These are phyloP conservation scores for Pteronura brasiliensis DNA, from an alignment of 2,113 vertebrate genomes.

Conservation along the genomic window DNA sequence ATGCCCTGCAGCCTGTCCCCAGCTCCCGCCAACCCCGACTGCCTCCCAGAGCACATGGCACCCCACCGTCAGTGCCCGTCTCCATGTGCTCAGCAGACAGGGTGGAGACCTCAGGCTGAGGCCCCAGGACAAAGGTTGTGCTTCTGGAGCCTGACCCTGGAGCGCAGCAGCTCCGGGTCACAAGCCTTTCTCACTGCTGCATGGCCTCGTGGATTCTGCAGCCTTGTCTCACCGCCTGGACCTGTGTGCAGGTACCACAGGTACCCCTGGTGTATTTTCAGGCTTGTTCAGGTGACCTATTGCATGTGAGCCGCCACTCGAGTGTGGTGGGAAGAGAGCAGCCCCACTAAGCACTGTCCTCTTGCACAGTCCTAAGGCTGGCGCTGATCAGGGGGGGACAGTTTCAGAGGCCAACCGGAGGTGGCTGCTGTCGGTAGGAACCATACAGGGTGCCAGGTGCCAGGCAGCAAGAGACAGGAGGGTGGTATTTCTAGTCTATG, in stretches of 20 bases:
- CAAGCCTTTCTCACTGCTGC: background rate
- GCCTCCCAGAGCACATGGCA: constrained; percentile 78
- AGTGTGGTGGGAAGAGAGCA: background rate
- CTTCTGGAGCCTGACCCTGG: background rate
- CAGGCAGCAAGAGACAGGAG: background rate
- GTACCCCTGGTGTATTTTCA: background rate
- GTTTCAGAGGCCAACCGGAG: background rate
- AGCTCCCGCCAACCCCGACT: constrained; percentile 80
- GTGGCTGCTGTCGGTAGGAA: background rate
- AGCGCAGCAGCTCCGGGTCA: background rate
- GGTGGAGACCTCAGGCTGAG: constrained; percentile 86
- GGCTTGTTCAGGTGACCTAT: background rate
- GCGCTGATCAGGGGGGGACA: background rate
- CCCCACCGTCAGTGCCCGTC: constrained; percentile 64
- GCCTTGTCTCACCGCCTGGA: background rate
- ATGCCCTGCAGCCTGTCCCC: constrained; percentile 81
- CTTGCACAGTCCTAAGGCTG: too few species aligned
- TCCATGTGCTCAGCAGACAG: constrained; percentile 83
- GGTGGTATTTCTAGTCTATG: too few species aligned
- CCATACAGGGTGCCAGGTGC: background rate
- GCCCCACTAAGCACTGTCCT: background rate
- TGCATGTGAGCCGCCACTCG: accelerated
- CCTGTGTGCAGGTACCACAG: background rate
- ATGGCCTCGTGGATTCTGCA: background rate
- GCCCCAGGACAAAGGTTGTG: constrained; percentile 86